Percentiles rank a stretch among this genome's conserved stretches.
These are phyloP conservation scores for Erebia palarica DNA, from an alignment of 2,888 invertebrate genomes.

Conservation along the genomic window DNA sequence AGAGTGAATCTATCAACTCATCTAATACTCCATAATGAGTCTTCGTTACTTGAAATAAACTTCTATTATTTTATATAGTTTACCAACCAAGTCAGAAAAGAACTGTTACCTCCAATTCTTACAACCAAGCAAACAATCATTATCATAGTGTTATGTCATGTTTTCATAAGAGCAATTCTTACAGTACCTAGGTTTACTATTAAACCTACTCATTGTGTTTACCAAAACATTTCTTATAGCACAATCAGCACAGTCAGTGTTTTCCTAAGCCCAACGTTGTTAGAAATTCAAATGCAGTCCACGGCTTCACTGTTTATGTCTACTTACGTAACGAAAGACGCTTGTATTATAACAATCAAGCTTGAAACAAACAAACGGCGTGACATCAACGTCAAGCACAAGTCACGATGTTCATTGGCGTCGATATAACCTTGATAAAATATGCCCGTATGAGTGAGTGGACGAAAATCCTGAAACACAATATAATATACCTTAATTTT, in stretches of 20 bases:
- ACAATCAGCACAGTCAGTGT: slow-evolving; percentile 11
- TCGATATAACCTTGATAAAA: too few relatives aligned
- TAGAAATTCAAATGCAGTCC: slow-evolving; percentile 43
- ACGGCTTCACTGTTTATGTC: slow-evolving; percentile 35
- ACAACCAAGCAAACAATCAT: too few relatives aligned
- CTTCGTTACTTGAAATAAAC: too few relatives aligned
- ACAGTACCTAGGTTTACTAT: background rate
- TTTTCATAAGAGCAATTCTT: background rate
- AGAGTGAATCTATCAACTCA: too few relatives aligned
- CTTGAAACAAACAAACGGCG: background rate
- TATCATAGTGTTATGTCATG: background rate
- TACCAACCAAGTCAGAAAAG: too few relatives aligned
- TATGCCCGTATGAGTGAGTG: too few relatives aligned
- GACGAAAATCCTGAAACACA: too few relatives aligned
- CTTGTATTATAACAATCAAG: slow-evolving; percentile 19
- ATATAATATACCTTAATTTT: too few relatives aligned
- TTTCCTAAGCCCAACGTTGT: slow-evolving; percentile 32
- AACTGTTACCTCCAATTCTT: too few relatives aligned
- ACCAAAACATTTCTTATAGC: slow-evolving; percentile 3
- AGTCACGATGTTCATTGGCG: background rate
- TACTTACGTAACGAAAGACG: slow-evolving; percentile 35
- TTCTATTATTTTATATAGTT: too few relatives aligned
- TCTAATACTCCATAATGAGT: too few relatives aligned
- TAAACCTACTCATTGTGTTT: background rate
- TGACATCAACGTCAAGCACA: background rate